Base-by-base conservation (phyloP, 2,888 invertebrate species). In the Dynastes tityus region DNA sequence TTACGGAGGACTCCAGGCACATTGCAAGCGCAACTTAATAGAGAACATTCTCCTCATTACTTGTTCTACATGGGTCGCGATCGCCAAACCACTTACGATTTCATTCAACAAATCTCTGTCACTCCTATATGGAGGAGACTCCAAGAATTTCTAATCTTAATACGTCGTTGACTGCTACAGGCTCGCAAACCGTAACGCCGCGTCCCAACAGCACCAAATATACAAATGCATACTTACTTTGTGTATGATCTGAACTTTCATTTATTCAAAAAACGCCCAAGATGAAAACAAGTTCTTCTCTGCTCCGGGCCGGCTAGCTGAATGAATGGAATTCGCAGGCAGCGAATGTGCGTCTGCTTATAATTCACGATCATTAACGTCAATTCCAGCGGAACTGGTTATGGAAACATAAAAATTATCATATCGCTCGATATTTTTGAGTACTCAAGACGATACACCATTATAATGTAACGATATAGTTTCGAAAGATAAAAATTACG, bases 51-150 rank as follows among this genome's bases (percentile, higher is more conserved):
- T 70, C 70, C 70, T 70, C 70, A 53, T 70, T 70, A 70, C 37
- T n/a, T 32, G 70, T 27, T 29, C 32, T 55, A 53, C 45, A 75
- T 22, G 64, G 45, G 61, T 64, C 58, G 64, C 64, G 16, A 45
- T 37, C 64, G 55, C 16, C 16, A 55, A 27, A 61, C 58, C 65
- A 70, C 70, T 77, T 77, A 77, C 77, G 49, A 61, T 77, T 77
- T 77, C 77, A 77, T 77, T 77, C 77, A 77, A 68, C 77, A 77
- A 77, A 77, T 68, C 40, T 77, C 77, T 55, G 55, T 68, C 75
- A 65, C 49, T 75, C 75, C 58, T 75, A 75, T 75, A 61, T 75
- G 75, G 64, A 75, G 32, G 45, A 64, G 55, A 16, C 55, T 22
- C 55, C 22, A 9, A 45, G 45, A 45, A 61, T 61, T 74, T 61